phyloP scores from a whole-genome alignment of 2,113 vertebrate species.

The Myodes glareolus region DNA sequence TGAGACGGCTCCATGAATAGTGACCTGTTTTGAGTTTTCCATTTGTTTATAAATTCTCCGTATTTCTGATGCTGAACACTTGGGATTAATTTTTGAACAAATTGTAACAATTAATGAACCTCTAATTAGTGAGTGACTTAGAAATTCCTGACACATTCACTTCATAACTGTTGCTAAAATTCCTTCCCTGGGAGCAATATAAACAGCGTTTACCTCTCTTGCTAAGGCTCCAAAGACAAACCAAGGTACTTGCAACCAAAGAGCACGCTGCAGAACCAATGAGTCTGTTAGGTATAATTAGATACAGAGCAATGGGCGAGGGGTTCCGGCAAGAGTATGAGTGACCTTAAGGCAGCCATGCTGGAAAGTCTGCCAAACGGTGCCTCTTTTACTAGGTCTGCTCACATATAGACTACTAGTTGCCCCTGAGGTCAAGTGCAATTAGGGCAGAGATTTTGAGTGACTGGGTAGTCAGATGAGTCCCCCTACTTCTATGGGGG shows the following conservation, averaged over 20 bases:
- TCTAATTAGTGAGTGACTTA: background rate
- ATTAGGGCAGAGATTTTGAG: background rate
- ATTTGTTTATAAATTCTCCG: constrained; percentile 19
- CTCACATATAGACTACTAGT: background rate
- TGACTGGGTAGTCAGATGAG: background rate
- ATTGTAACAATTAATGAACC: background rate
- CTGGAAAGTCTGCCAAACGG: background rate
- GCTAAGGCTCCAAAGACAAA: background rate
- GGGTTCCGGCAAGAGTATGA: background rate
- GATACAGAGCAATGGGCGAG: background rate
- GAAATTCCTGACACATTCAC: background rate
- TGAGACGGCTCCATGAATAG: background rate
- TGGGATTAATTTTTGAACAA: background rate
- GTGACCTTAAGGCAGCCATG: no score
- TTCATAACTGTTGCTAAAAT: background rate
- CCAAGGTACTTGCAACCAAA: background rate
- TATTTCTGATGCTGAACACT: background rate
- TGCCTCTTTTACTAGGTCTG: background rate
- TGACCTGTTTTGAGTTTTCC: background rate
- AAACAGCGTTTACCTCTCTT: background rate
- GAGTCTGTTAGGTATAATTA: background rate
- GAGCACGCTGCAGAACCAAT: background rate
- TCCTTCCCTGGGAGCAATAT: background rate
- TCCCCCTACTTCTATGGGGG: background rate
- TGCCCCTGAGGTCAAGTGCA: background rate